Base-by-base conservation (phyloP, 2,797 vertebrate genomes). In the Helicolenus hilgendorfi region DNA sequence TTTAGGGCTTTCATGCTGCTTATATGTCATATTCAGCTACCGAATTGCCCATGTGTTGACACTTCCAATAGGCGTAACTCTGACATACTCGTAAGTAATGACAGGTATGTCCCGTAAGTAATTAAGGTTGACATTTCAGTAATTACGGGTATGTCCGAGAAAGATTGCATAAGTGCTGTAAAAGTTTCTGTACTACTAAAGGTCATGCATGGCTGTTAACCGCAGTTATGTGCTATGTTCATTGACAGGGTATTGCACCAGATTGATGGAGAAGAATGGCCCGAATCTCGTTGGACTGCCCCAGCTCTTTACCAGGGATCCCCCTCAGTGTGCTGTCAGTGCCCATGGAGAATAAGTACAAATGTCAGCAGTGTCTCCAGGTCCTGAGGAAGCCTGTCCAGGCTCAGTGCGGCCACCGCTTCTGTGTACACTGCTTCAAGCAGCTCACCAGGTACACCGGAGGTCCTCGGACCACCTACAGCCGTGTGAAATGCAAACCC, bases 371-470 rank as follows among this genome's bases (percentile, higher is more conserved):
- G 59, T 99, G 99, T 92, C 96, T 94, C 92, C 98, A 98, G 80
- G 98, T 99, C 27, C 87, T 99, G 69, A 97, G 99, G 92, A 97
- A 98, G 85, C 99, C 99, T 0, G 98, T 98, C 85, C 99, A 99
- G 95, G 99, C 98, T 0, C 98, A 99, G 94, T 99, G 99, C 0
- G 99, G 99, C 20, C 99, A 99, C 81, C 98, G 99, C 69, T 99
- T 98, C 97, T 99, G 99, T 84, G 98, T 98, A 7, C 97, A 94
- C 86, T 99, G 99, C 87, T 97, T 99, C 91, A 98, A 96, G 83
- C 97, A 96, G 93, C 98, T 99, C 77, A 98, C 98, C 94, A 99
- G 99, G 99, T 99, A 97, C 83, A 92, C 79, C 4, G 78, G 88
- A 82, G 72, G 77, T 87, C 90, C 55, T 91, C 69, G 49, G 65